These are phyloP conservation scores for Lepisosteus oculatus DNA, from an alignment of 2,113 vertebrate genomes.

Conservation along the genomic window DNA sequence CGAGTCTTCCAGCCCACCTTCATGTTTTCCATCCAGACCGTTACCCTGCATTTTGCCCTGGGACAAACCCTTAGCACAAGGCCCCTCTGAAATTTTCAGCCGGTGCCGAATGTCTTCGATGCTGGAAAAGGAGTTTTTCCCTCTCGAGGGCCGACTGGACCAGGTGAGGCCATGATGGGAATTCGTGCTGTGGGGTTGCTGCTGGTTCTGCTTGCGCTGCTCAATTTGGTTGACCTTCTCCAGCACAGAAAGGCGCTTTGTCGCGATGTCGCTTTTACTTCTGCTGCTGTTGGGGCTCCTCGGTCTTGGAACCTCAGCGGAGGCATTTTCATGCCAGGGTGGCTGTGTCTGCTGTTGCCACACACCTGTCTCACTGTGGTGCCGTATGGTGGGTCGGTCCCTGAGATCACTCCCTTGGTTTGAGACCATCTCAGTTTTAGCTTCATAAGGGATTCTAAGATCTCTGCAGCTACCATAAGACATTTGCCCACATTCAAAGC, in stretches of 20 bases:
- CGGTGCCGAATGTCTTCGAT: slow-evolving; percentile 60
- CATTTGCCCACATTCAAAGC: slow-evolving; percentile 27
- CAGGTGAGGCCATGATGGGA: slow-evolving; percentile 43
- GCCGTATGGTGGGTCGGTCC: slow-evolving; percentile 36
- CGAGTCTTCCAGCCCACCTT: slow-evolving; percentile 21
- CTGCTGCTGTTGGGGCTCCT: slow-evolving; percentile 41
- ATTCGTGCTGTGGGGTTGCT: slow-evolving; percentile 47
- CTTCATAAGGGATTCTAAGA: slow-evolving; percentile 42
- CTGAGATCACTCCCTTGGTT: slow-evolving; percentile 37
- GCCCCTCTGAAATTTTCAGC: slow-evolving; percentile 42
- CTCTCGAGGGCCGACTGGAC: slow-evolving; percentile 25
- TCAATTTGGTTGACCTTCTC: slow-evolving; percentile 89
- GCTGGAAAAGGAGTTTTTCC: slow-evolving; percentile 42
- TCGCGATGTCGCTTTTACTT: slow-evolving; percentile 45
- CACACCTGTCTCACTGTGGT: slow-evolving; percentile 40
- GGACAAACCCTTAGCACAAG: slow-evolving; percentile 32
- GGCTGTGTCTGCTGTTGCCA: slow-evolving; percentile 25
- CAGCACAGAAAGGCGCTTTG: slow-evolving; percentile 73
- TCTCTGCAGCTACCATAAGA: slow-evolving; percentile 29
- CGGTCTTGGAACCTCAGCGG: slow-evolving; percentile 57
- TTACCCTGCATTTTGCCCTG: slow-evolving; percentile 45
- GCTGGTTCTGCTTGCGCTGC: slow-evolving; percentile 67
- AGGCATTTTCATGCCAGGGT: slow-evolving; percentile 61
- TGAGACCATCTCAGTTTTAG: slow-evolving; percentile 30
- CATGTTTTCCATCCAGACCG: slow-evolving; percentile 23